Evolutionary conservation across 2,113 vertebrate species (phyloP), one percentile per base, ranked within the genome.

Genomic region (Lamprotornis superbus): DNA sequence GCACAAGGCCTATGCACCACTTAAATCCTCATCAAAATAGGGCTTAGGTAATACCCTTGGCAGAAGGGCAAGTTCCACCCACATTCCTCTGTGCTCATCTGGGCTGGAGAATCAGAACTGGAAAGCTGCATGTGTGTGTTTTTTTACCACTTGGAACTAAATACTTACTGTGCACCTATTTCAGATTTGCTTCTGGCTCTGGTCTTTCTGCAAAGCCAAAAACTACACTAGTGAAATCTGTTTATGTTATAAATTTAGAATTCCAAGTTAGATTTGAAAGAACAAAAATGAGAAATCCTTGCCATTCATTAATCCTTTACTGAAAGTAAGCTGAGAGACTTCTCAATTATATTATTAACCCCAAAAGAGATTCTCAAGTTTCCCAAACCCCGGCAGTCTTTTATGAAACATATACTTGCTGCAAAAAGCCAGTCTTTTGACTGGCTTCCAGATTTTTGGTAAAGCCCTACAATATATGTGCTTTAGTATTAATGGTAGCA

Each of bases 71-170:
- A 95, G 94, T 93, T 92, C 95, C 95, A 93, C 95, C 95, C 95
- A 94, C 95, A 96, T 97, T 96, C 93, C 95, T 96, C 92, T 94
- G 59, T 83, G 84, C 87, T 95, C 96, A 94, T 96, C 94, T 90
- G 79, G 92, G 82, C 87, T 96, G 69, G 82, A 85, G 90, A 90
- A 92, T 44, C 56, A 90, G 85, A 90, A 86, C 71, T 95, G 85
- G 71, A 86, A 95, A 86, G 82, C 85, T 77, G 15, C 2, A 3
- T 7, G 3, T 15, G 33, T 67, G 65, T 28, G 20, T 0, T 5
- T 61, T 79, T 91, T 87, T 33, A 73, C 25, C 3, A 2, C 81
- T 94, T 82, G 77, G 64, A 94, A 84, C 21, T 39, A 63, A 86
- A 70, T 37, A 47, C 77, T 92, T 78, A 44, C 42, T 3, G 11